phyloP scores from a whole-genome alignment of 1,140 invertebrate species.

The Conopomorpha cramerella region DNA sequence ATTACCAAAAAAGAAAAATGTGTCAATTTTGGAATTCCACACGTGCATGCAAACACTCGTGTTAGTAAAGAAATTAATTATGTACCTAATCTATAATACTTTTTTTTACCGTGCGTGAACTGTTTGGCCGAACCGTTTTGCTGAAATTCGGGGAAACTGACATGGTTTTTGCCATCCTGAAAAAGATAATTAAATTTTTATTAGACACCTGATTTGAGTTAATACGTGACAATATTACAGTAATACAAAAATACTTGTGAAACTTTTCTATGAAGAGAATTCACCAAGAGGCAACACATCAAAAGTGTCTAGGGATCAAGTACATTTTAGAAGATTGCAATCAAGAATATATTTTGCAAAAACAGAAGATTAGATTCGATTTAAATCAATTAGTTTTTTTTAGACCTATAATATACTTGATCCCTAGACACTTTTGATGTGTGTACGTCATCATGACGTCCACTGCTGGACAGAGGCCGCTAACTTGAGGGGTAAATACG shows the following conservation, averaged over 20 bases:
- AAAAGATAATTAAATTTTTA: slow-evolving; percentile 28
- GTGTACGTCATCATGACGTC: too few relatives aligned
- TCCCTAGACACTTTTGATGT: too few relatives aligned
- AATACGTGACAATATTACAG: too few relatives aligned
- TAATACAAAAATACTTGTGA: not conserved
- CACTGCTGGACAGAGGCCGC: too few relatives aligned
- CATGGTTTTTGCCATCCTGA: slow-evolving; percentile 82
- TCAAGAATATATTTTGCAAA: too few relatives aligned
- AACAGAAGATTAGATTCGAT: not conserved
- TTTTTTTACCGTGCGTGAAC: slow-evolving; percentile 81
- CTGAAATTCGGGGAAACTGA: slow-evolving; percentile 84
- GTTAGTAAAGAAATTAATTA: slow-evolving; percentile 50
- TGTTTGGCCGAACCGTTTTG: slow-evolving; percentile 84
- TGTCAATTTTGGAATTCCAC: slow-evolving; percentile 36
- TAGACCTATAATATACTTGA: too few relatives aligned
- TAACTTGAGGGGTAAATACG: too few relatives aligned
- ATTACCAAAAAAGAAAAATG: slow-evolving; percentile 15
- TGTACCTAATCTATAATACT: slow-evolving; percentile 65
- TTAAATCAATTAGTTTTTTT: too few relatives aligned
- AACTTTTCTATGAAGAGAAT: slow-evolving; percentile 8
- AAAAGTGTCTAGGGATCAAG: too few relatives aligned
- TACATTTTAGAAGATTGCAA: too few relatives aligned
- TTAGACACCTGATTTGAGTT: too few relatives aligned
- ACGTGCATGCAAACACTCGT: slow-evolving; percentile 59
- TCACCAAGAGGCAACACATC: too few relatives aligned